These are phyloP conservation scores for Pyrgilauda ruficollis DNA, from an alignment of 2,113 vertebrate genomes.

Conservation along the genomic window DNA sequence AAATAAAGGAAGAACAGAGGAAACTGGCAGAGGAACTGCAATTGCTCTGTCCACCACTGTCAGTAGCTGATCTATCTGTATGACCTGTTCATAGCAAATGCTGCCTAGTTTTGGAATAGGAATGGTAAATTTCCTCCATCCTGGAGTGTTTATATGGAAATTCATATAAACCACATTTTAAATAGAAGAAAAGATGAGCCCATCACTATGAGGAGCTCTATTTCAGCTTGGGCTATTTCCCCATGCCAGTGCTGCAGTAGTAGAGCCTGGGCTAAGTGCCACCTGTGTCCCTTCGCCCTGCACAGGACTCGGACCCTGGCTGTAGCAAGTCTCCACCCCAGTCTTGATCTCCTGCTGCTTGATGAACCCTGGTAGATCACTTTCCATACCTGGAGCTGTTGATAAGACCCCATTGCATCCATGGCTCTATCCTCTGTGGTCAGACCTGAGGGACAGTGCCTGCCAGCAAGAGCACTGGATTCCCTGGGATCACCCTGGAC, in stretches of 20 bases:
- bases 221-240: not conserved
- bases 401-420: accelerated
- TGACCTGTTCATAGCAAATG: not conserved
- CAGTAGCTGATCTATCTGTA: not conserved
- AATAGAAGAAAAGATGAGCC: not conserved
- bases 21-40: not conserved
- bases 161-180: not conserved
- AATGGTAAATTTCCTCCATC: not conserved
- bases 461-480: not conserved
- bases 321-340: not conserved
- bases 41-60: not conserved
- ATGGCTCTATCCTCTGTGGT: accelerated
- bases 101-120: not conserved
- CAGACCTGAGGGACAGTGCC: not conserved
- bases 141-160: not conserved
- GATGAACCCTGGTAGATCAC: not conserved
- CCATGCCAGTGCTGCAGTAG: not conserved
- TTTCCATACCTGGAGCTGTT: not conserved
- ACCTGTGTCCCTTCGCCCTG: not conserved
- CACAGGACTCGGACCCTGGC: no score
- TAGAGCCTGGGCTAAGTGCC: not conserved
- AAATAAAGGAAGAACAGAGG: not conserved
- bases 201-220: not conserved
- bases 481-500: not conserved
- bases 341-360: not conserved